Conservation (phyloP, 1,140 invertebrate genomes). For the Cyclina sinensis region DNA sequence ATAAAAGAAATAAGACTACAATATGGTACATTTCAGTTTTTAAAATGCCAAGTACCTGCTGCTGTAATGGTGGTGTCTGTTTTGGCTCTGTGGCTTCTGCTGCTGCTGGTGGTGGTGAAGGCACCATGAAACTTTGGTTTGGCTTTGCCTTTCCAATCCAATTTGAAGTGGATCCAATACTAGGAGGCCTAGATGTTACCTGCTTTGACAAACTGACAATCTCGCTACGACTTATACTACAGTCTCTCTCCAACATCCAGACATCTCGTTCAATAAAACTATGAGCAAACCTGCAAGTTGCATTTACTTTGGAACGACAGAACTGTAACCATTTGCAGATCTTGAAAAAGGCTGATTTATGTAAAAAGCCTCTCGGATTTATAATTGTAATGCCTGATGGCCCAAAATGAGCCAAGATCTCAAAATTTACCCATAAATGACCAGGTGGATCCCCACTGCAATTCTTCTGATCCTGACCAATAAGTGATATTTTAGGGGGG, state of each 20-base stretch:
- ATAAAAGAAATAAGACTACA: too few species aligned
- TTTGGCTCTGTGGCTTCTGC: background rate
- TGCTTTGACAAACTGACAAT: conserved; percentile 75
- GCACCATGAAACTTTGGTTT: background rate
- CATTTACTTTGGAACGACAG: conserved; percentile 71
- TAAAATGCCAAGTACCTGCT: too few species aligned
- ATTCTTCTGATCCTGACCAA: conserved; percentile 52
- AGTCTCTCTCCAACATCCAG: conserved; percentile 83
- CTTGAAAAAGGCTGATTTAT: conserved; percentile 82
- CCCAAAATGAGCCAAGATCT: conserved; percentile 78
- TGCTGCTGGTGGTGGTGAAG: background rate
- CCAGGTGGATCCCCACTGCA: conserved; percentile 69
- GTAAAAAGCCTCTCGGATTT: conserved; percentile 77
- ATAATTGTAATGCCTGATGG: conserved; percentile 76
- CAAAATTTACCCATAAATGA: conserved; percentile 78
- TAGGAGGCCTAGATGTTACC: background rate
- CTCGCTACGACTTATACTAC: conserved; percentile 74
- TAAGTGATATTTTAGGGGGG: conserved; percentile 69
- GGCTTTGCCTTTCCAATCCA: background rate
- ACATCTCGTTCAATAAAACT: conserved; percentile 83
- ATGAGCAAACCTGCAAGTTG: conserved; percentile 81
- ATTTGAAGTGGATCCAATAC: background rate
- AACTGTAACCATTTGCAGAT: conserved; percentile 80
- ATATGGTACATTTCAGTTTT: too few species aligned
- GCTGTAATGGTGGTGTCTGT: too few species aligned